Evolutionary conservation across 2,888 invertebrate species (phyloP).

Genomic region (Diogma glabrata): DNA sequence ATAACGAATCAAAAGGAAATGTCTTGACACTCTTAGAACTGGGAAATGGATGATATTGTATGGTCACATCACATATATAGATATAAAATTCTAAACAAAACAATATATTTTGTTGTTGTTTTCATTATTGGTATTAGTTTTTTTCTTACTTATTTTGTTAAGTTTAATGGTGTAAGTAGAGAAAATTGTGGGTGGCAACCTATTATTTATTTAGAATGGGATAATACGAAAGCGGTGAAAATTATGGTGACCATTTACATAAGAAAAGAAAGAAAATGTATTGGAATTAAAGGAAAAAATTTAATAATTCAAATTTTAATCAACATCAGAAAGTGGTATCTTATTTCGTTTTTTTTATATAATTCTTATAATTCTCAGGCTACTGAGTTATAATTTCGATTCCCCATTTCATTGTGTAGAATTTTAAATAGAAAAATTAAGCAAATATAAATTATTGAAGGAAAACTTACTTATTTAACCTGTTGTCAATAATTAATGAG

Average conservation of each 20-base stretch:
- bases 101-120: not conserved
- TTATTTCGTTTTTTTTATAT: no score
- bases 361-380: no score
- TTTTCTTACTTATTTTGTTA: no score
- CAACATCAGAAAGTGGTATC: no score
- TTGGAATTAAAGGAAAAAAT: constrained; percentile 1
- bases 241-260: constrained; percentile 8
- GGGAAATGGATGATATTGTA: constrained; percentile 11
- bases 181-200: constrained; percentile 8
- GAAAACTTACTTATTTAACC: no score
- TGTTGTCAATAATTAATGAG: no score
- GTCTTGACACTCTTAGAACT: constrained; percentile 10
- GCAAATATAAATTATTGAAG: no score
- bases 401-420: no score
- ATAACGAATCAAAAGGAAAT: constrained; percentile 10
- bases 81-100: constrained; percentile 9
- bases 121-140: no score
- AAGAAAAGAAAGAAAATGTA: constrained; percentile 5
- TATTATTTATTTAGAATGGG: constrained; percentile 6
- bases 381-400: no score
- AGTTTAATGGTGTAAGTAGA: no score
- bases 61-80: constrained; percentile 6
- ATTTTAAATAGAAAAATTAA: no score
- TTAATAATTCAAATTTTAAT: not conserved
- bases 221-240: constrained; percentile 3